Conservation (phyloP, 2,113 vertebrate genomes). For the Crotophaga sulcirostris region DNA sequence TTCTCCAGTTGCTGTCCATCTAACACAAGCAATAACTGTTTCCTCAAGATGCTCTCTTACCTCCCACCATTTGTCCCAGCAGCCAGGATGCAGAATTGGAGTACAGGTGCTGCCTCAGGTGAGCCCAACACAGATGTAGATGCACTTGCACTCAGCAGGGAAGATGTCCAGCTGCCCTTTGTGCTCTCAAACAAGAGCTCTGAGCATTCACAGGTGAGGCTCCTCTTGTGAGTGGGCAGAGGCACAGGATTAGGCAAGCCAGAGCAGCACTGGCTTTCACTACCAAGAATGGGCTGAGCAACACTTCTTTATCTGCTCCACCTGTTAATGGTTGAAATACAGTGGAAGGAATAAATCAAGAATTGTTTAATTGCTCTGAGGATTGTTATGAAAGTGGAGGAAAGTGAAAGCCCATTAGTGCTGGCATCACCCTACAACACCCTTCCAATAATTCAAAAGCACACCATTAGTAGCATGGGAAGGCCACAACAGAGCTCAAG, state of each 20-base stretch:
- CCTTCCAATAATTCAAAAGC: constrained; percentile 37
- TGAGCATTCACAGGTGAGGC: fast-evolving
- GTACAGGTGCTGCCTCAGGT: background rate
- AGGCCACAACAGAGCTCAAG: background rate
- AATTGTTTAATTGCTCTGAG: background rate
- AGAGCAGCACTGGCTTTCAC: background rate
- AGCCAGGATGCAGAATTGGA: background rate
- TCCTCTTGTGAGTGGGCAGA: background rate
- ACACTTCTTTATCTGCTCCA: background rate
- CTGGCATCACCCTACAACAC: background rate
- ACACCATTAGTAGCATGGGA: background rate
- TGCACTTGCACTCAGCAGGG: fast-evolving
- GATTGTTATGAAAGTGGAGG: background rate
- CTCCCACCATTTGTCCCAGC: background rate
- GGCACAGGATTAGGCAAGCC: background rate
- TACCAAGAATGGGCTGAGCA: background rate
- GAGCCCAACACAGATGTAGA: background rate
- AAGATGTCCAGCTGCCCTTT: background rate
- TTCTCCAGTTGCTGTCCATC: background rate
- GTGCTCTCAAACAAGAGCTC: background rate
- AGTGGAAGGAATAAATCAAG: background rate
- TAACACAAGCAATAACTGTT: background rate
- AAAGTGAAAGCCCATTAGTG: background rate
- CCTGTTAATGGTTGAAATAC: background rate
- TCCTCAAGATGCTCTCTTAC: background rate